These are phyloP conservation scores for Campoplex nolae DNA, from an alignment of 2,888 invertebrate species.

Conservation along the genomic window DNA sequence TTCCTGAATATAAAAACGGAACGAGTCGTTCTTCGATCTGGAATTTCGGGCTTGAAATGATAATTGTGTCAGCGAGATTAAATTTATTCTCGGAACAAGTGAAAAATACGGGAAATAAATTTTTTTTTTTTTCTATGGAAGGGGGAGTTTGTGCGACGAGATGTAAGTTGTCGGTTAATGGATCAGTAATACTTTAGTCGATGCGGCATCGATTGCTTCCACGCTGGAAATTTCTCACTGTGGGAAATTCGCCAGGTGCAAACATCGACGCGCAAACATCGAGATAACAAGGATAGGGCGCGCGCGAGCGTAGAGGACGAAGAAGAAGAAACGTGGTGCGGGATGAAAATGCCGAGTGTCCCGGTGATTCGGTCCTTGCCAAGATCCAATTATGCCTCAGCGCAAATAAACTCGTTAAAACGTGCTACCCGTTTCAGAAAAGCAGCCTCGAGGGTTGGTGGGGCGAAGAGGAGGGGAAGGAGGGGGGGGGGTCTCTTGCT, in stretches of 20 bases:
- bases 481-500: neutral
- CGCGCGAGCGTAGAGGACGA: neutral
- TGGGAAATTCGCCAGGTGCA: constrained; percentile 51
- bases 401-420: constrained; percentile 72
- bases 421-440: constrained; percentile 38
- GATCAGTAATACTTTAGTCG: constrained; percentile 7
- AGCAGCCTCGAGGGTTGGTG: constrained; percentile 4
- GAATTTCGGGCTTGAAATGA: neutral
- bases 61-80: neutral
- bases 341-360: constrained; percentile 37
- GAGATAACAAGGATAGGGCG: constrained; percentile 45
- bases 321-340: constrained; percentile 15
- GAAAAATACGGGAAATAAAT: neutral
- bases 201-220: constrained; percentile 35
- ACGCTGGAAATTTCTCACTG: constrained; percentile 39
- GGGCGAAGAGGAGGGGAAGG: neutral
- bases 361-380: constrained; percentile 53
- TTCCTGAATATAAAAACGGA: neutral
- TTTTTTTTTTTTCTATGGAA: neutral
- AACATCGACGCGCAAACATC: constrained; percentile 47
- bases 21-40: neutral
- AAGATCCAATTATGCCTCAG: constrained; percentile 70
- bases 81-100: neutral
- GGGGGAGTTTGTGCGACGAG: neutral
- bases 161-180: constrained; percentile 14